A percentile compares a stretch with the other conserved stretches of the same genome.
Evolutionary conservation across 2,113 vertebrate species (phyloP).

Genomic region (Myotis yumanensis): DNA sequence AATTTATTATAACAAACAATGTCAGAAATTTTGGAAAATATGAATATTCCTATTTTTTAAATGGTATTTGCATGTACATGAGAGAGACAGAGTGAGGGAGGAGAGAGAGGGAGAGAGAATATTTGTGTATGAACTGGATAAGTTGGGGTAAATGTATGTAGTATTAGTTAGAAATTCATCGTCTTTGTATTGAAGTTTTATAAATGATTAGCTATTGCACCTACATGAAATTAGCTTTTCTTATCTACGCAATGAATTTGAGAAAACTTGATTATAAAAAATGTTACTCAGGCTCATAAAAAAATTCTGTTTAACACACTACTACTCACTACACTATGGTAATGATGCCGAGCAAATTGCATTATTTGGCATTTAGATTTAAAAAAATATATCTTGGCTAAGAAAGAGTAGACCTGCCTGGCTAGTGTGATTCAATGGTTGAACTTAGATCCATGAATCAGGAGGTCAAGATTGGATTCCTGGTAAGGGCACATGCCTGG

Average conservation of each 20-base stretch:
- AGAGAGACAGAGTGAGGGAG: not conserved
- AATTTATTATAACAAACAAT: too few species aligned
- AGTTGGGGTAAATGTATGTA: not conserved
- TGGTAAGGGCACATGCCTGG: too few species aligned
- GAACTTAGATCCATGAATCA: too few species aligned
- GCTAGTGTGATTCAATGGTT: too few species aligned
- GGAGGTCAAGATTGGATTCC: too few species aligned
- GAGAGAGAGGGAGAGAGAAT: not conserved
- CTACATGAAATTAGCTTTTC: not conserved
- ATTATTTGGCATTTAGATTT: not conserved
- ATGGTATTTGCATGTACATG: not conserved
- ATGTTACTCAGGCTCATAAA: not conserved
- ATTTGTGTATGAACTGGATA: fast-evolving
- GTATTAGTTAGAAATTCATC: not conserved
- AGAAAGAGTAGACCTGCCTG: not conserved
- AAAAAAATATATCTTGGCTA: not conserved
- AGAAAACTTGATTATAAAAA: not conserved
- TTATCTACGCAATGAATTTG: not conserved
- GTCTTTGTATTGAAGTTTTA: not conserved
- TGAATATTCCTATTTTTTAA: not conserved
- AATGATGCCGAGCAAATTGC: not conserved
- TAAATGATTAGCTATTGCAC: not conserved
- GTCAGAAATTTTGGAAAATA: too few species aligned
- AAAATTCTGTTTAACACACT: not conserved
- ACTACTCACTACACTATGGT: not conserved